Percentiles rank a stretch among this genome's conserved stretches.
Conservation (phyloP, 1,140 invertebrate species). For the Nixonia krombeini region DNA sequence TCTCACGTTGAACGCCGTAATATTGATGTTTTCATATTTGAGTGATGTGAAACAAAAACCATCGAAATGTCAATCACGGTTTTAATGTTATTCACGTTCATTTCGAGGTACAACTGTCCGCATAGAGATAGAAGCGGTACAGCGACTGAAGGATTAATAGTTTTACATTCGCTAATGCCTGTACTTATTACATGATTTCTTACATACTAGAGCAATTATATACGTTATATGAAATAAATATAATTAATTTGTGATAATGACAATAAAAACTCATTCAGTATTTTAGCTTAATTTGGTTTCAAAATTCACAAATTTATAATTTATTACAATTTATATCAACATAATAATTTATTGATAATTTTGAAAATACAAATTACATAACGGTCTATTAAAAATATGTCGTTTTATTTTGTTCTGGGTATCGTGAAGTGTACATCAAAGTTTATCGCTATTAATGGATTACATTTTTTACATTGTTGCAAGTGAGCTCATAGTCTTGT, state of each 20-base stretch:
- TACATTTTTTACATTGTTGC: conserved; percentile 12
- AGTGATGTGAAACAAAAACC: no score
- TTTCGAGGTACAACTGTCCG: no score
- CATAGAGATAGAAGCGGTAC: no score
- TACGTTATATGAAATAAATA: no score
- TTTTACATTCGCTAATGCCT: background rate
- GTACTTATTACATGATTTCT: no score
- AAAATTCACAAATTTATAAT: background rate
- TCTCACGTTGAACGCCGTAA: no score
- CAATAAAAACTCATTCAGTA: no score
- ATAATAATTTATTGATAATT: background rate
- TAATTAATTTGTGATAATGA: background rate
- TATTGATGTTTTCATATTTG: no score
- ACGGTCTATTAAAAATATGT: background rate
- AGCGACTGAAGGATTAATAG: background rate
- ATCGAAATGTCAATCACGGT: background rate
- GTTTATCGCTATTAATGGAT: background rate
- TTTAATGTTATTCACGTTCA: no score
- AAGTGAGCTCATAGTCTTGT: conserved; percentile 40
- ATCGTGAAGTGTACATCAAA: background rate
- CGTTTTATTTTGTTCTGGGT: background rate
- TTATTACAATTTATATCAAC: background rate
- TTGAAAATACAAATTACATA: background rate
- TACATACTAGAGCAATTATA: no score
- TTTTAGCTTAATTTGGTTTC: no score